Conservation (phyloP, 2,888 invertebrate species). For the Macrophya annulata region DNA sequence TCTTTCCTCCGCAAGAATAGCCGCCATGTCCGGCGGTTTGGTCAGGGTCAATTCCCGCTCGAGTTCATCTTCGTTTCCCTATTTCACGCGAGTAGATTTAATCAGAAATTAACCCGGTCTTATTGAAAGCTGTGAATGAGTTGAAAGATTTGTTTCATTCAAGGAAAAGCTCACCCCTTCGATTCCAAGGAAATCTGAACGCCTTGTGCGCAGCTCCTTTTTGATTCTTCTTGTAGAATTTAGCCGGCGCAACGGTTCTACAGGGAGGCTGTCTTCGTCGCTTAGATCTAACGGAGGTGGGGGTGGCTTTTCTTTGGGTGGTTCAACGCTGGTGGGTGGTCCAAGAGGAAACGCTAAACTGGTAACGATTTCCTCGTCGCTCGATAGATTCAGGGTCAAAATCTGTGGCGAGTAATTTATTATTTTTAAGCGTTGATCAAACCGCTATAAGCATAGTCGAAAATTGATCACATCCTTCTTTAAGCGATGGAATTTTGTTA, state of each 20-base stretch:
- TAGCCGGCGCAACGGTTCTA: constrained; percentile 85
- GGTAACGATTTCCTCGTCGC: constrained; percentile 75
- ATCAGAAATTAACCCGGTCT: neutral
- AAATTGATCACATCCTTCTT: neutral
- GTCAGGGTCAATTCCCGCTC: constrained; percentile 86
- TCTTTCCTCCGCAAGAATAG: constrained; percentile 90
- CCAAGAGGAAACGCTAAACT: constrained; percentile 81
- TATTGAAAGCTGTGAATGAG: neutral
- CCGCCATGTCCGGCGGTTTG: constrained; percentile 90
- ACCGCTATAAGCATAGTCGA: neutral
- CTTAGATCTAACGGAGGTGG: constrained; percentile 86
- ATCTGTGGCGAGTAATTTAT: constrained; percentile 67
- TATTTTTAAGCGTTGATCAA: neutral
- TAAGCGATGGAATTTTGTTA: neutral
- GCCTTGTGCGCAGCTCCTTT: constrained; percentile 91
- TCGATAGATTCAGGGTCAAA: constrained; percentile 73
- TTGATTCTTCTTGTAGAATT: constrained; percentile 93
- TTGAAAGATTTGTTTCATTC: constrained; percentile 62
- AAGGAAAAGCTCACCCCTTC: constrained; percentile 81
- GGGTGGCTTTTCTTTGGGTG: constrained; percentile 93
- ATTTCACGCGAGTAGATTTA: neutral
- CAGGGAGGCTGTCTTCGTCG: constrained; percentile 78
- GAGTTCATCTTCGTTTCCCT: constrained; percentile 85
- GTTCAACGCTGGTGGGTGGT: constrained; percentile 85
- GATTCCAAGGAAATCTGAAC: constrained; percentile 92